Percentiles rank a stretch among this genome's conserved stretches.
Conservation (phyloP, 2,113 vertebrate species). For the Numenius arquata region DNA sequence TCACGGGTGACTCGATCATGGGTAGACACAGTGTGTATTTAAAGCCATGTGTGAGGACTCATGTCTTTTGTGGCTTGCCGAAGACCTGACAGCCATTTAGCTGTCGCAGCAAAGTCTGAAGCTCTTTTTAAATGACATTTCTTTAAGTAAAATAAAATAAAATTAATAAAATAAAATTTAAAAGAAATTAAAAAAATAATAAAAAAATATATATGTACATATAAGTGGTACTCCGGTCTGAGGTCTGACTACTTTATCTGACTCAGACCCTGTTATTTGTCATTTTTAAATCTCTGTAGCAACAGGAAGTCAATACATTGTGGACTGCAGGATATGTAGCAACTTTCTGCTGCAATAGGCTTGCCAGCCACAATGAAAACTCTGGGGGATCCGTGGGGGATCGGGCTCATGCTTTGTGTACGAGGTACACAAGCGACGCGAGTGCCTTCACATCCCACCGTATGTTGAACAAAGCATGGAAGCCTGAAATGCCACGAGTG, state of each 20-base stretch:
- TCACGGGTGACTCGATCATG: not conserved
- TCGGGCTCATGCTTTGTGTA: not conserved
- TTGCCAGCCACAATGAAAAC: not conserved
- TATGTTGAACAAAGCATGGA: not conserved
- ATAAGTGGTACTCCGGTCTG: not conserved
- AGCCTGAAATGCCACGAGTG: not conserved
- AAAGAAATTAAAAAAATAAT: not conserved
- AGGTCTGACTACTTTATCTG: not conserved
- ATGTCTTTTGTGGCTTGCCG: not conserved
- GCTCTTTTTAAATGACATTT: not conserved
- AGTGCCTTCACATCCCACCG: not conserved
- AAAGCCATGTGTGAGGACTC: not conserved
- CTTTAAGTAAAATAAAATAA: not conserved
- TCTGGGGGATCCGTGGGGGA: not conserved
- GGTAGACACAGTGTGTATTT: not conserved
- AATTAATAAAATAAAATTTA: not conserved
- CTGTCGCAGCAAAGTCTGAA: not conserved
- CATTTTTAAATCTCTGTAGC: not conserved
- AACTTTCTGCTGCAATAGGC: not conserved
- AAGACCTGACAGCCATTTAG: not conserved
- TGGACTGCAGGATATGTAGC: not conserved
- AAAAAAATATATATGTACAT: not conserved
- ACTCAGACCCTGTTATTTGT: not conserved
- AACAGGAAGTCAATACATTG: not conserved
- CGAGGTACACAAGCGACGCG: accelerated